A percentile compares a stretch with the other conserved stretches of the same genome.
Conservation (phyloP, 2,113 vertebrate species). For the Zosterops pallidus region DNA sequence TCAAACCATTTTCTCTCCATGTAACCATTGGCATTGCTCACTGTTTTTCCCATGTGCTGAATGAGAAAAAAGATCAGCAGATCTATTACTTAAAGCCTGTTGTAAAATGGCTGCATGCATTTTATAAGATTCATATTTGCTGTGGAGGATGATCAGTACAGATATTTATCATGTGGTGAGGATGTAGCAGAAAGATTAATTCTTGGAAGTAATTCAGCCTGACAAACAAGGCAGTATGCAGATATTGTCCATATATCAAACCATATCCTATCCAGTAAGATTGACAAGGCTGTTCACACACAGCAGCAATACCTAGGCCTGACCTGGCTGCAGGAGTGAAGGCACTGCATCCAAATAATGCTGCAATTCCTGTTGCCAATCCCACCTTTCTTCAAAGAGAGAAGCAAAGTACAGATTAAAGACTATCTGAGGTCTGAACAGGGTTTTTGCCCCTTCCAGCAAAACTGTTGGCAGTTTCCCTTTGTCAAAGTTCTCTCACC, state of each 20-base stretch:
- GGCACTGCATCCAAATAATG: background rate
- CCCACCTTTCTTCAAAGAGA: background rate
- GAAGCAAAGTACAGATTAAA: background rate
- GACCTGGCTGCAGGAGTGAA: background rate
- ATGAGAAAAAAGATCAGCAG: background rate
- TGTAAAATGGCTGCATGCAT: constrained; percentile 8
- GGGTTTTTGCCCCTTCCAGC: background rate
- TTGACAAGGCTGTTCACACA: background rate
- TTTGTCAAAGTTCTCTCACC: background rate
- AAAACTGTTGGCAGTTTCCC: background rate
- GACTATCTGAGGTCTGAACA: background rate
- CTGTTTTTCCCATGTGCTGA: background rate
- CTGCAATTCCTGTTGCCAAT: background rate
- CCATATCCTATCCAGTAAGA: background rate
- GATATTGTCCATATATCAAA: background rate
- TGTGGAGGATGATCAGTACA: background rate
- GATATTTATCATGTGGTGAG: background rate
- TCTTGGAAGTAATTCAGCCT: background rate
- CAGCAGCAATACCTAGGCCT: background rate
- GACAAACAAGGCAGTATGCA: background rate
- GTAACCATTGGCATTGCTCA: background rate
- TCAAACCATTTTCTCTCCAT: background rate
- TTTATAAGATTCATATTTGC: constrained; percentile 11
- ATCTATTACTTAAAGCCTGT: background rate
- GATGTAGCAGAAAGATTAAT: constrained; percentile 17